phyloP scores from a whole-genome alignment of 1,140 invertebrate genomes.

The Elysia chlorotica region DNA sequence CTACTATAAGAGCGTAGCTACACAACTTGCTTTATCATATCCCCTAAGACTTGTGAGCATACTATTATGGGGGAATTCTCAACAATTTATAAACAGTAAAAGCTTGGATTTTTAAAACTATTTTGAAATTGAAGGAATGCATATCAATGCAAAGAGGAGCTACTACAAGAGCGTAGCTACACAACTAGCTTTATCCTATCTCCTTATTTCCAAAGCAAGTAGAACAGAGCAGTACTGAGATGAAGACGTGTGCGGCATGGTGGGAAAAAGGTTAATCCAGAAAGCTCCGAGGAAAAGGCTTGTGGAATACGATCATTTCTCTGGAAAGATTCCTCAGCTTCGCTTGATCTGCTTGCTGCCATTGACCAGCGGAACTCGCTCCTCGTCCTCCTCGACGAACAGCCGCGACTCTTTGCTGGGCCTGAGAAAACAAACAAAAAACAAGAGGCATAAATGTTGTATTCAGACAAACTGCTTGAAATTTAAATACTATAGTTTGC shows the following conservation, averaged over 20 bases:
- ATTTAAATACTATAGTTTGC: too few relatives aligned
- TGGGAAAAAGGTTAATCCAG: too few relatives aligned
- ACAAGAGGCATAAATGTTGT: too few relatives aligned
- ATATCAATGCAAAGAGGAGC: neutral
- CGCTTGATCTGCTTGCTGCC: conserved; percentile 25
- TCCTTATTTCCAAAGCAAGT: neutral
- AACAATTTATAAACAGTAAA: too few relatives aligned
- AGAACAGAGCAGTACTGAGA: neutral
- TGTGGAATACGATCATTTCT: neutral
- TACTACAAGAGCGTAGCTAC: neutral
- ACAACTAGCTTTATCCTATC: neutral
- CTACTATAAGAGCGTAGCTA: neutral
- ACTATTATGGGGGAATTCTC: too few relatives aligned
- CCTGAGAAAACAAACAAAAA: conserved; percentile 20
- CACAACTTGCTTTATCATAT: neutral
- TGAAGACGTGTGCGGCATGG: neutral
- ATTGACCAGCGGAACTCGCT: conserved; percentile 30
- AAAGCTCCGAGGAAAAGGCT: neutral
- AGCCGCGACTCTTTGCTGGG: conserved; percentile 32
- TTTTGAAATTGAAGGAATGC: too few relatives aligned
- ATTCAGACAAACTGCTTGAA: too few relatives aligned
- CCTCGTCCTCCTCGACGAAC: conserved; percentile 32
- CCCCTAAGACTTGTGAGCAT: too few relatives aligned
- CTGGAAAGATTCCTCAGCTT: conserved; percentile 6
- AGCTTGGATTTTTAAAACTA: too few relatives aligned